These are phyloP conservation scores for Tanypteryx hageni DNA, from an alignment of 2,888 invertebrate genomes.

Conservation along the genomic window DNA sequence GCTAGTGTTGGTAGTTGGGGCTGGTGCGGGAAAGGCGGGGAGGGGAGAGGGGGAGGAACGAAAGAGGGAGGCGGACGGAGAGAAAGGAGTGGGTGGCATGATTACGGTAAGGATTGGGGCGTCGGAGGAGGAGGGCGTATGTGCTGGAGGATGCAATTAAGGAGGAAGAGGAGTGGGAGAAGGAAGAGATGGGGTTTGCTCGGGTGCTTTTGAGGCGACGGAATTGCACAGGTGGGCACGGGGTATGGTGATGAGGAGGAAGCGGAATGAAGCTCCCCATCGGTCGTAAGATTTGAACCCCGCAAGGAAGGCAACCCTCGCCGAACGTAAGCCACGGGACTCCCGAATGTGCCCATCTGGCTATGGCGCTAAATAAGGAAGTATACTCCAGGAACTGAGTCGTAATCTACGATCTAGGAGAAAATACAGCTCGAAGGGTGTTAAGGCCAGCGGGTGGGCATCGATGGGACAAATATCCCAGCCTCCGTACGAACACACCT, in stretches of 20 bases:
- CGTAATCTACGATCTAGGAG: too few relatives aligned
- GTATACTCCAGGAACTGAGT: too few relatives aligned
- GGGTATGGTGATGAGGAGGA: conserved; percentile 9
- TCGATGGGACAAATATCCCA: too few relatives aligned
- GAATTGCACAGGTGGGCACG: conserved; percentile 42
- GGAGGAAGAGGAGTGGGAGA: neutral
- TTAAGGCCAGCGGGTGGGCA: too few relatives aligned
- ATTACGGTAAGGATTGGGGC: neutral
- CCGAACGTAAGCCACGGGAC: neutral
- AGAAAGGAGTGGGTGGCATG: neutral
- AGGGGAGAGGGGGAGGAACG: neutral
- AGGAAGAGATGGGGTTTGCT: neutral
- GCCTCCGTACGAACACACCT: too few relatives aligned
- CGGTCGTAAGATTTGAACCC: neutral
- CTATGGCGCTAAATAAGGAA: too few relatives aligned
- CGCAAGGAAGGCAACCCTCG: neutral
- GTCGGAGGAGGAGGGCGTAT: neutral
- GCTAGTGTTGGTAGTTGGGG: neutral
- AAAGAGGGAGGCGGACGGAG: too few relatives aligned
- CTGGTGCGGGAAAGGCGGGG: neutral
- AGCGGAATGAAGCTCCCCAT: conserved; percentile 2
- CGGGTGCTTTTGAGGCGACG: conserved; percentile 25
- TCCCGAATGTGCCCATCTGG: too few relatives aligned
- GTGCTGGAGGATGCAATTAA: conserved; percentile 8
- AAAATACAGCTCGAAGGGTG: too few relatives aligned